Percentiles rank a stretch among this genome's conserved stretches.
phyloP scores from a whole-genome alignment of 2,113 vertebrate species.

The Megatriorchis doriae region DNA sequence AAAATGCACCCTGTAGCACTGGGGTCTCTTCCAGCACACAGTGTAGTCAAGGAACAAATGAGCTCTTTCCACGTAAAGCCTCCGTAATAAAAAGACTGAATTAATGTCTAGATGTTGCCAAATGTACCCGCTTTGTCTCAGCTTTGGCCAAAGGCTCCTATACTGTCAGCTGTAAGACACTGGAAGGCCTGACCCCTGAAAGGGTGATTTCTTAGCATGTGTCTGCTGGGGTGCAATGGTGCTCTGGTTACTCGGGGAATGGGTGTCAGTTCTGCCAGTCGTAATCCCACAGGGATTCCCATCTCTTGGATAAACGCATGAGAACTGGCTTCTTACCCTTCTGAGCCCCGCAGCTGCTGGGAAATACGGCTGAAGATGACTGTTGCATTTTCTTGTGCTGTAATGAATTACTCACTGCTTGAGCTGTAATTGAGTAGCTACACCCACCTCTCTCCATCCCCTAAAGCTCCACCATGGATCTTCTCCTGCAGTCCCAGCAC shows the following conservation, averaged over 20 bases:
- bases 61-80: not conserved
- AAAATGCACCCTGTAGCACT: not conserved
- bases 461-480: not conserved
- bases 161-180: not conserved
- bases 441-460: not conserved
- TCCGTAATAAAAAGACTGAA: not conserved
- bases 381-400: not conserved
- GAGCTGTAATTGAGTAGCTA: not conserved
- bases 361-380: not conserved
- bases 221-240: not conserved
- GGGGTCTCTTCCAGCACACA: not conserved
- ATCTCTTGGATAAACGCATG: not conserved
- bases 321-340: not conserved
- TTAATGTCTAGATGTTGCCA: not conserved
- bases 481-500: not conserved
- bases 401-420: not conserved
- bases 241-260: not conserved
- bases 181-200: not conserved
- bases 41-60: not conserved
- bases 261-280: not conserved
- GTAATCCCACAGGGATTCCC: not conserved
- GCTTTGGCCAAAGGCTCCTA: not conserved
- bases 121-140: not conserved
- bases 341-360: not conserved
- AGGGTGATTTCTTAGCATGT: not conserved